phyloP scores from a whole-genome alignment of 30 jellyfish, hydroid and myxozoan genomes.

The Nemopilema nomurai region DNA sequence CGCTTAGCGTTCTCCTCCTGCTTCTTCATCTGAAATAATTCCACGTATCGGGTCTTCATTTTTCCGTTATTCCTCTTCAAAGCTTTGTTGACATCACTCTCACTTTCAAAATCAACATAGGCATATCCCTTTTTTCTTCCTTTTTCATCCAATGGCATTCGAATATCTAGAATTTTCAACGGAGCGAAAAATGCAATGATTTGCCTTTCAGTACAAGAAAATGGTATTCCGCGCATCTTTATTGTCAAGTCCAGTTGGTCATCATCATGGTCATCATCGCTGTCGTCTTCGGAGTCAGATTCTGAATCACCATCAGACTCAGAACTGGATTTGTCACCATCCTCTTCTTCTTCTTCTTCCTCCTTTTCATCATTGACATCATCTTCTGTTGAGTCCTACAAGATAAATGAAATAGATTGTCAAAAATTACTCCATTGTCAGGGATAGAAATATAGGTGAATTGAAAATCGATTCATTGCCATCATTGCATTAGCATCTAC shows the following conservation, averaged over 20 bases:
- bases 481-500: too few species aligned
- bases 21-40: slow-evolving; percentile 61
- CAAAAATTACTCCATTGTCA: too few species aligned
- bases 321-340: slow-evolving; percentile 25
- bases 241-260: slow-evolving; percentile 36
- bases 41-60: slow-evolving; percentile 84
- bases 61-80: slow-evolving; percentile 50
- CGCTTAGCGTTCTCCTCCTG: background rate
- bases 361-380: slow-evolving; percentile 3
- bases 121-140: slow-evolving; percentile 90
- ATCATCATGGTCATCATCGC: background rate
- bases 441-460: too few species aligned
- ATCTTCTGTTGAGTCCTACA: too few species aligned
- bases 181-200: slow-evolving; percentile 79
- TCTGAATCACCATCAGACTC: slow-evolving; percentile 34
- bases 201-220: slow-evolving; percentile 82
- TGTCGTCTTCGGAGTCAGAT: slow-evolving; percentile 19
- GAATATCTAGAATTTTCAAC: slow-evolving; percentile 72
- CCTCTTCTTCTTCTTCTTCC: slow-evolving; percentile 1
- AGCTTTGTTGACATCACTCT: slow-evolving; percentile 61
- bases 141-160: slow-evolving; percentile 73
- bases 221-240: slow-evolving; percentile 90
- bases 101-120: slow-evolving; percentile 84
- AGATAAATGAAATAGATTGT: too few species aligned
- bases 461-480: too few species aligned